A percentile compares a stretch with the other conserved stretches of the same genome.
phyloP scores from a whole-genome alignment of 37 sponge, comb jelly and placozoan genomes.

The Theonella swinhoei region DNA sequence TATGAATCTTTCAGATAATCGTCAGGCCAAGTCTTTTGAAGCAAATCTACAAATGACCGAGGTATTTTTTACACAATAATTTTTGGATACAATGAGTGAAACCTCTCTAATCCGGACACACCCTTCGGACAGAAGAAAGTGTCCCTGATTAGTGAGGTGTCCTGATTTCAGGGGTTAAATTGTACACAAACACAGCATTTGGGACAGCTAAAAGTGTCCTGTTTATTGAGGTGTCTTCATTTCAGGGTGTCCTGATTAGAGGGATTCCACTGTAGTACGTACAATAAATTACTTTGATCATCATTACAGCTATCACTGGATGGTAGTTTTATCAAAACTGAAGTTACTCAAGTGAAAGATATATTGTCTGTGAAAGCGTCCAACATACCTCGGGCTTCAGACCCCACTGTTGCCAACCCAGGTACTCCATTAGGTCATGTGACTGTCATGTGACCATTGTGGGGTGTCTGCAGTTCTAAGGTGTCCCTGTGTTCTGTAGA shows the following conservation, averaged over 20 bases:
- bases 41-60: conserved; percentile 66
- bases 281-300: background rate
- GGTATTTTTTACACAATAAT: too few relatives aligned
- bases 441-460: conserved; percentile 26
- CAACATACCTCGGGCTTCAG: conserved; percentile 75
- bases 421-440: conserved; percentile 32
- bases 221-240: too few relatives aligned
- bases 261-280: too few relatives aligned
- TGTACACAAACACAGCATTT: too few relatives aligned
- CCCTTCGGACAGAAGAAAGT: too few relatives aligned
- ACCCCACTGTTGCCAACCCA: conserved; percentile 75
- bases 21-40: conserved; percentile 74
- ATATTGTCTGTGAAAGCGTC: conserved; percentile 65
- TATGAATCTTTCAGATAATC: conserved; percentile 27
- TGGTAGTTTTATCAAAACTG: conserved; percentile 42
- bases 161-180: too few relatives aligned
- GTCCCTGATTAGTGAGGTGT: too few relatives aligned
- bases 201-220: too few relatives aligned
- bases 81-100: too few relatives aligned
- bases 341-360: conserved; percentile 58
- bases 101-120: too few relatives aligned
- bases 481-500: too few relatives aligned
- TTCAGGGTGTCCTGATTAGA: too few relatives aligned
- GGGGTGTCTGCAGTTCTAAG: background rate
- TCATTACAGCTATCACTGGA: conserved; percentile 62